Base-by-base conservation (phyloP, 2,797 vertebrate species). In the Eulemur mongoz region DNA sequence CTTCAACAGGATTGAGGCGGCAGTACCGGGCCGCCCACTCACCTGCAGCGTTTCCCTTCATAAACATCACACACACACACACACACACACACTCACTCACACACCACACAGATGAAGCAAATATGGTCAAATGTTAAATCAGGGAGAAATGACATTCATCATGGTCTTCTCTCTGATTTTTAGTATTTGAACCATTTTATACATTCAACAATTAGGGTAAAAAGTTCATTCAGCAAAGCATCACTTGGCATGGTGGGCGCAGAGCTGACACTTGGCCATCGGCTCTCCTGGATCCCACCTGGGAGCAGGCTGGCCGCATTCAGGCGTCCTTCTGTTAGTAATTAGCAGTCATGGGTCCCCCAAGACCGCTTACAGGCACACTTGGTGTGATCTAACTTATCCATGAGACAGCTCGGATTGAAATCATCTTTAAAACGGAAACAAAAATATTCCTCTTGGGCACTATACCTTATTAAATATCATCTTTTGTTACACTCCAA, bases 11-110 rank as follows among this genome's bases (percentile, higher is more conserved):
- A 12, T 0, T 10, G 27, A 23, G 8, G 48, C 4, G 17, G 27
- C 3, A 3, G 14, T 0, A 2, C 43, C 0, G 4, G 4, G 30
- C 30, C 20, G 25, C 17, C 40, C 69, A 27, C n/a, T 0, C 2
- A 30, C 22, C 45, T 13, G 14, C 0, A 10, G 3, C 3, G 2
- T 18, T 48, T 45, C 35, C 75, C 48, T 78, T 30, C 45, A 4
- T 15, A 67, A 57, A 65, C 27, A 7, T 1, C 11, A 38, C 32
- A 12, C 18, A 7, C 12, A 15, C 50, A 52, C 50, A 52, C 40
- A 40, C 40, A 40, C 40, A 43, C 43, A 43, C 8, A 10, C 43
- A 43, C 43, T 8, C 48, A 50, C 50, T 17, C 15, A 50, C 50
- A 50, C 20, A 54, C 20, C 17, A 7, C 2, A 32, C 0, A 61